phyloP scores from a whole-genome alignment of 2,888 invertebrate genomes.

The Ceramica pisi region DNA sequence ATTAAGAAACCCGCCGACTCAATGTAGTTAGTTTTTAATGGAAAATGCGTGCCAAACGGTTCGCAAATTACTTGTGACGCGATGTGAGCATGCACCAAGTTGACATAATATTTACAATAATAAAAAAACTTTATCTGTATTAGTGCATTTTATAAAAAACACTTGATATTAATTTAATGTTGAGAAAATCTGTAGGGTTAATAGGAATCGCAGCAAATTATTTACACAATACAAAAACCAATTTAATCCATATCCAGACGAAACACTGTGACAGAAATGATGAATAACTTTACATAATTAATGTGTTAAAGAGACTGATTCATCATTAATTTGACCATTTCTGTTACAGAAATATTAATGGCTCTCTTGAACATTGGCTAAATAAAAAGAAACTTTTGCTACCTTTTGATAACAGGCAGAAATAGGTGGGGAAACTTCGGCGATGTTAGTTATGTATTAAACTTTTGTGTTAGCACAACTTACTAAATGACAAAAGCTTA shows the following conservation, averaged over 20 bases:
- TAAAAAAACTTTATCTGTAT: conserved; percentile 14
- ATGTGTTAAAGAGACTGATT: neutral
- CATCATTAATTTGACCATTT: conserved; percentile 19
- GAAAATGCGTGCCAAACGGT: conserved; percentile 2
- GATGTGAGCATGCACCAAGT: conserved; percentile 50
- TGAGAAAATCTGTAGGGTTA: conserved; percentile 42
- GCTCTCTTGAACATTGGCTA: conserved; percentile 1
- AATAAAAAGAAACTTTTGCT: conserved; percentile 2
- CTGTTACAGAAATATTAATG: conserved; percentile 20
- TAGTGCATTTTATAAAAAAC: conserved; percentile 25
- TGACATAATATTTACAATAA: conserved; percentile 62
- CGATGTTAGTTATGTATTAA: neutral
- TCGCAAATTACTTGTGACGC: conserved; percentile 15
- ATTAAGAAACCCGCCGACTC: neutral
- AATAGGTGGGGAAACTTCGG: neutral
- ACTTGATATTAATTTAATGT: conserved; percentile 11
- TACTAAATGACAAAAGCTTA: neutral
- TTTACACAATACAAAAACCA: conserved; percentile 57
- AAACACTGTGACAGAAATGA: conserved; percentile 30
- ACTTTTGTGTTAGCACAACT: neutral
- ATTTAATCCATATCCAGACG: conserved; percentile 37
- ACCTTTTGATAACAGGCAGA: neutral
- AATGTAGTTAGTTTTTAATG: neutral
- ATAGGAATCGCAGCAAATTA: conserved; percentile 46
- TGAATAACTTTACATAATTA: neutral